phyloP scores from a whole-genome alignment of 2,113 vertebrate species.

The Plectropomus leopardus region DNA sequence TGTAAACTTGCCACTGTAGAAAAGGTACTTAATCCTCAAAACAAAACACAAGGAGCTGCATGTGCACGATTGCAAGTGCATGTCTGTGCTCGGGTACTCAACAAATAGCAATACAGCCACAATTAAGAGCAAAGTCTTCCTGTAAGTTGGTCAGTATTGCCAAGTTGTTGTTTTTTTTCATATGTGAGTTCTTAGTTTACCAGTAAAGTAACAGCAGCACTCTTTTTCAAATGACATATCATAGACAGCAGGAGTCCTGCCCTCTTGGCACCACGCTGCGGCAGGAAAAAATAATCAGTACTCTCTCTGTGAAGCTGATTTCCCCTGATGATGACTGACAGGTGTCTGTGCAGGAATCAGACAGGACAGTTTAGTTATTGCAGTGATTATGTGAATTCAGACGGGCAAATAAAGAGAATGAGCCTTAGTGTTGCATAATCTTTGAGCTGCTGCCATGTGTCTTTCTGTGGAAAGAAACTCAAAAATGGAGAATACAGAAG shows the following conservation, averaged over 20 bases:
- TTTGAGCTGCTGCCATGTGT: slow-evolving; percentile 66
- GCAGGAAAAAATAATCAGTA: slow-evolving; percentile 2
- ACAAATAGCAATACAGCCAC: too few relatives aligned
- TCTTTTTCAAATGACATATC: background rate
- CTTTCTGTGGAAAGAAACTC: slow-evolving; percentile 53
- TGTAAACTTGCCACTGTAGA: too few relatives aligned
- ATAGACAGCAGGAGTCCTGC: background rate
- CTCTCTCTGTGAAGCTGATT: slow-evolving; percentile 54
- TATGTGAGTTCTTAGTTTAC: background rate
- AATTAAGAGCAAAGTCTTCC: background rate
- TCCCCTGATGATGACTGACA: slow-evolving; percentile 68
- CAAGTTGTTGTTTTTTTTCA: background rate
- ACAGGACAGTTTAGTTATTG: slow-evolving; percentile 65
- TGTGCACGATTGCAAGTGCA: too few relatives aligned
- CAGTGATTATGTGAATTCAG: slow-evolving; percentile 77
- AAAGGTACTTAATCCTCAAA: too few relatives aligned
- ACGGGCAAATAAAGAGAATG: slow-evolving; percentile 39
- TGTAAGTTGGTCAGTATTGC: background rate
- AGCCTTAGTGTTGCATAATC: slow-evolving; percentile 49
- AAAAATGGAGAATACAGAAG: slow-evolving; percentile 27
- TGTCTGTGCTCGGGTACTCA: too few relatives aligned
- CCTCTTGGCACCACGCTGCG: slow-evolving; percentile 11
- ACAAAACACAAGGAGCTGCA: too few relatives aligned
- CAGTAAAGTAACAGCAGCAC: background rate
- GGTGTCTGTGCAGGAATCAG: slow-evolving; percentile 52